Evolutionary conservation across 2,888 invertebrate species (phyloP).

Genomic region (Beris chalybata): DNA sequence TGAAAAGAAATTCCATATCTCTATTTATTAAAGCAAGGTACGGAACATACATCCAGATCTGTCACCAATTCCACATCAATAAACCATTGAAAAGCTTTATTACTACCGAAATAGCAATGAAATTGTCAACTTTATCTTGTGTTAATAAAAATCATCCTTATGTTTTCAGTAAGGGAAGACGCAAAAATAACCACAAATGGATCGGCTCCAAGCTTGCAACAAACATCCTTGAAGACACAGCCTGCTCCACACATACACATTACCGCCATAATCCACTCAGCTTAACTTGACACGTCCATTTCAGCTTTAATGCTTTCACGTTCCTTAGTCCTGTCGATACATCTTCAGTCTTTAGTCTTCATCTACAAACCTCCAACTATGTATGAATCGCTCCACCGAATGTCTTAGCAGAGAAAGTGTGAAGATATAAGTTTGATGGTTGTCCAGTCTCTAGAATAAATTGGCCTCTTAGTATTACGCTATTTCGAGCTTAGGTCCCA

Average conservation of each 20-base stretch:
- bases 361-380: too few species aligned
- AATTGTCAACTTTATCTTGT: conserved; percentile 36
- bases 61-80: conserved; percentile 22
- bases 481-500: not conserved
- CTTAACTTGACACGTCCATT: conserved; percentile 9
- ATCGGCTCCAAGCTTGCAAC: not conserved
- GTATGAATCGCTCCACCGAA: too few species aligned
- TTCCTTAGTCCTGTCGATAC: conserved; percentile 22
- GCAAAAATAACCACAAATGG: not conserved
- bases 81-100: conserved; percentile 34
- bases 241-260: not conserved
- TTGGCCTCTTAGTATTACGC: conserved; percentile 8
- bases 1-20: too few species aligned
- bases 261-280: conserved; percentile 15
- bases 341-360: not conserved
- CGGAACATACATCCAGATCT: not conserved
- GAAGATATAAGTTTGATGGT: too few species aligned
- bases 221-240: not conserved
- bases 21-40: too few species aligned
- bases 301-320: conserved; percentile 14
- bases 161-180: conserved; percentile 1
- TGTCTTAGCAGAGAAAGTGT: too few species aligned
- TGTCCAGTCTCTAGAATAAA: not conserved
- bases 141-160: conserved; percentile 27
- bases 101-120: conserved; percentile 32